A percentile compares a stretch with the other conserved stretches of the same genome.
Conservation (phyloP, 2,797 vertebrate genomes). For the Microcaecilia unicolor region DNA sequence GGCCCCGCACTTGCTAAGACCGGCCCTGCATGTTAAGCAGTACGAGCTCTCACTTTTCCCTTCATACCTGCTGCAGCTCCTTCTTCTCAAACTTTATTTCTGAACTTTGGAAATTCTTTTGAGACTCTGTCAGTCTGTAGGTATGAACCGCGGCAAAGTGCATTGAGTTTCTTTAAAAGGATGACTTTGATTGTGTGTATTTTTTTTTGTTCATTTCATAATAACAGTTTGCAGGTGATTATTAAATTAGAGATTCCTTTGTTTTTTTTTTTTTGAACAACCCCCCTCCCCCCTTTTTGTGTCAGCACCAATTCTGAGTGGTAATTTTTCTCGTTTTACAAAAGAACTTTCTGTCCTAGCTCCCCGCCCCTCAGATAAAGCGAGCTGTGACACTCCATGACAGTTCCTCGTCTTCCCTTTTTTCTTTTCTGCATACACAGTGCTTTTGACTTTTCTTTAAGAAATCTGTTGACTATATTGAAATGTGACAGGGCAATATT, state of each 20-base stretch:
- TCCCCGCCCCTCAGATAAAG: constrained; percentile 66
- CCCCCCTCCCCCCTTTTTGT: constrained; percentile 80
- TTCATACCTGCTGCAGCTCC: constrained; percentile 27
- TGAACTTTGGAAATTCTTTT: constrained; percentile 37
- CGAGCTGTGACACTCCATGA: constrained; percentile 86
- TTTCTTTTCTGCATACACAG: constrained; percentile 77
- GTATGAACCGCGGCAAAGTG: constrained; percentile 30
- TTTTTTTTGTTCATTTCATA: constrained; percentile 68
- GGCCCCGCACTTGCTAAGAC: too few relatives aligned
- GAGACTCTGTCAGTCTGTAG: constrained; percentile 26
- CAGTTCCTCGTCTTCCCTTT: constrained; percentile 67
- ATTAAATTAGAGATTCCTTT: constrained; percentile 69
- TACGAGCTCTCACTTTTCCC: constrained; percentile 27
- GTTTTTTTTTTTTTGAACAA: constrained; percentile 70
- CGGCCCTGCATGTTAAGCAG: too few relatives aligned
- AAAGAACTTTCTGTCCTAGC: constrained; percentile 70
- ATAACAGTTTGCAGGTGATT: constrained; percentile 75
- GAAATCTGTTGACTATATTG: constrained; percentile 92
- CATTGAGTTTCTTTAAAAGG: constrained; percentile 55
- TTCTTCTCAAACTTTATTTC: constrained; percentile 44
- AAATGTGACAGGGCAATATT: constrained; percentile 93
- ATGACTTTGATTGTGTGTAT: constrained; percentile 62
- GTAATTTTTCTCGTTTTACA: constrained; percentile 82
- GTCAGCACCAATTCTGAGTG: constrained; percentile 85
- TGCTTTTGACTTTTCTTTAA: constrained; percentile 81